phyloP scores from a whole-genome alignment of 2,113 vertebrate genomes.

The Acanthochromis polyacanthus region DNA sequence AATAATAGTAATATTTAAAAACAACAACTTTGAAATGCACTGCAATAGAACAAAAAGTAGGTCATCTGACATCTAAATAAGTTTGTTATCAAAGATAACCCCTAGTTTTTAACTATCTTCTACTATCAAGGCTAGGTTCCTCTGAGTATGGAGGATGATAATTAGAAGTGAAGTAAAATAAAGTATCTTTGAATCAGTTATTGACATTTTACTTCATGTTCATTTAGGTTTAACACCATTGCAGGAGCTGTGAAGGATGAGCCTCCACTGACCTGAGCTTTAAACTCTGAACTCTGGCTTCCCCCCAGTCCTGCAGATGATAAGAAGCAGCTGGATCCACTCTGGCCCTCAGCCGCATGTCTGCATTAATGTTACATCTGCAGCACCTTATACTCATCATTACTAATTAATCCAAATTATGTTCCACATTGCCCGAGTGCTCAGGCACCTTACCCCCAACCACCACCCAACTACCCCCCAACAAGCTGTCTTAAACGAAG shows the following conservation, averaged over 20 bases:
- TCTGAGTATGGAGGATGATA: too few relatives aligned
- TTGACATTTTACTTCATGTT: neutral
- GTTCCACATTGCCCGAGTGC: slow-evolving; percentile 37
- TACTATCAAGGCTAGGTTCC: too few relatives aligned
- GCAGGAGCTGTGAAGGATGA: neutral
- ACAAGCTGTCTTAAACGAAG: slow-evolving; percentile 17
- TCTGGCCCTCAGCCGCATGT: slow-evolving; percentile 27
- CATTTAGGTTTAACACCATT: neutral
- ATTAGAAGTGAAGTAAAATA: too few relatives aligned
- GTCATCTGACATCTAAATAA: too few relatives aligned
- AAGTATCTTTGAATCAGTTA: neutral
- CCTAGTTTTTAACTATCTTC: too few relatives aligned
- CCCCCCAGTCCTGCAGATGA: slow-evolving; percentile 12
- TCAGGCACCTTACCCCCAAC: neutral
- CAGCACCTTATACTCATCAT: slow-evolving; percentile 51
- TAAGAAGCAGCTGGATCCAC: slow-evolving; percentile 45
- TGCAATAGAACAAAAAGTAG: too few relatives aligned
- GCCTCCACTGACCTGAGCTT: slow-evolving; percentile 35
- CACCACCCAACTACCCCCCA: neutral
- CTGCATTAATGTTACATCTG: slow-evolving; percentile 58
- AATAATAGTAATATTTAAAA: too few relatives aligned
- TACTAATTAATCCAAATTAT: slow-evolving; percentile 71
- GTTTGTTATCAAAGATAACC: too few relatives aligned
- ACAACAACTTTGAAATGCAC: too few relatives aligned
- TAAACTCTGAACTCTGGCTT: slow-evolving; percentile 16